Evolutionary conservation across 2,888 invertebrate species (phyloP).

Genomic region (Harpalus rufipes): DNA sequence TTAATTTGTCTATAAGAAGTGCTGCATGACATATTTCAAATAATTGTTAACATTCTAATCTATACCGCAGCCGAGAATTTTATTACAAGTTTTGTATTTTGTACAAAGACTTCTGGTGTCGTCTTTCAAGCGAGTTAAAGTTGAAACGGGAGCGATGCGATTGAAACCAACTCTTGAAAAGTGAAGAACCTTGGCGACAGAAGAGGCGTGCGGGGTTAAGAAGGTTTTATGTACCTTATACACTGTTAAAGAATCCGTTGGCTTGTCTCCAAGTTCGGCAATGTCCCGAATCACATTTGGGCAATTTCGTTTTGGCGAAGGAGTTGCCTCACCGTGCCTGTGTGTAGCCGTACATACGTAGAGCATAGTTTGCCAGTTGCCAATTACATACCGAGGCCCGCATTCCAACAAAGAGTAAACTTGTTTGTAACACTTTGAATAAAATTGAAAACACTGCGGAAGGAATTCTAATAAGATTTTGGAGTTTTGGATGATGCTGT

Average conservation of each 20-base stretch:
- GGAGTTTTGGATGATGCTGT: conserved; percentile 24
- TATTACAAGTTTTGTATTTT: background rate
- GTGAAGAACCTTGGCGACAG: conserved; percentile 24
- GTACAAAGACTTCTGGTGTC: background rate
- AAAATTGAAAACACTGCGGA: conserved; percentile 37
- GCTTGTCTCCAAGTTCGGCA: conserved; percentile 58
- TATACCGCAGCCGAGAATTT: background rate
- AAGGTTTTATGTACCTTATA: conserved; percentile 59
- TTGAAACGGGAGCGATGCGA: background rate
- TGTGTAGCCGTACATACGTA: conserved; percentile 10
- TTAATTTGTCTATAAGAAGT: no score
- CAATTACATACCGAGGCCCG: conserved; percentile 22
- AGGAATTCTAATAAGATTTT: conserved; percentile 44
- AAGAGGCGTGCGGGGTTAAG: conserved; percentile 30
- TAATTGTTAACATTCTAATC: no score
- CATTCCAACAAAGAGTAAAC: conserved; percentile 13
- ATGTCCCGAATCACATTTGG: conserved; percentile 61
- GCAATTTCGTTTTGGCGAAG: conserved; percentile 47
- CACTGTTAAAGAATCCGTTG: conserved; percentile 57
- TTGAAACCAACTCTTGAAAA: conserved; percentile 3
- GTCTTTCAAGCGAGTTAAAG: background rate
- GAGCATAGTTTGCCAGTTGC: background rate
- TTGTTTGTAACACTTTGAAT: conserved; percentile 48
- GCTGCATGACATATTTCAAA: no score
- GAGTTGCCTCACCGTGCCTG: background rate